Percentiles rank a stretch among this genome's conserved stretches.
These are phyloP conservation scores for Bombyx mori DNA, from an alignment of 1,140 invertebrate species.

Conservation along the genomic window ASM3026992v2 NC_085130.1:2506501-2507000, in stretches of 20 bases:
- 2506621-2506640: conserved; percentile 61
- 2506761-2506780: conserved; percentile 83
- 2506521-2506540: conserved; percentile 39
- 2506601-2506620: conserved; percentile 44
- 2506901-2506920: conserved; percentile 42
- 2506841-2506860: conserved; percentile 69
- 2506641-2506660: conserved; percentile 60
- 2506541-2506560: conserved; percentile 9
- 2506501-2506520: conserved; percentile 57
- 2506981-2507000: conserved; percentile 61
- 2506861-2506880: conserved; percentile 76
- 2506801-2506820: conserved; percentile 69
- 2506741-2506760: conserved; percentile 84
- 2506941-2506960: conserved; percentile 54
- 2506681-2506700: conserved; percentile 61
- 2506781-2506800: conserved; percentile 83
- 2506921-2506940: conserved; percentile 56
- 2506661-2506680: conserved; percentile 54
- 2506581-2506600: conserved; percentile 42
- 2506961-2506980: conserved; percentile 49
- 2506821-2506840: conserved; percentile 48
- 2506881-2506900: conserved; percentile 73
- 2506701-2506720: conserved; percentile 61
- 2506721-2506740: conserved; percentile 71
- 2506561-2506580: conserved; percentile 1